Conservation (phyloP, 2,888 invertebrate genomes). For the Tryphoninae sp. region DNA sequence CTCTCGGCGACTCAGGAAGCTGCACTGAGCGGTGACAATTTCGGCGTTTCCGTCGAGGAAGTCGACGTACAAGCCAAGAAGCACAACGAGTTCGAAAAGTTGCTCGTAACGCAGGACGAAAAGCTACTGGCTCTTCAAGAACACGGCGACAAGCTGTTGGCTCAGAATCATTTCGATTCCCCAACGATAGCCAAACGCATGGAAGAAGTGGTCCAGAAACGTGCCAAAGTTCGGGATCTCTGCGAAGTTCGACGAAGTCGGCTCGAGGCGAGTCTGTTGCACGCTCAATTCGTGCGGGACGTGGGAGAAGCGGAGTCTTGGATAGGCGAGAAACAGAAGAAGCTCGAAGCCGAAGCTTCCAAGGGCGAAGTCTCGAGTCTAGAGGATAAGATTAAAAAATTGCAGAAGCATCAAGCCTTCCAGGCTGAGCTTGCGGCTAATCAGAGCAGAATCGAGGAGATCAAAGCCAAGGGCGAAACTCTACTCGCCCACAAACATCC, state of each 20-base stretch:
- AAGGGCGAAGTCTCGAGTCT: constrained; percentile 90
- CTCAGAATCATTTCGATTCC: constrained; percentile 95
- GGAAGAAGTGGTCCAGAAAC: constrained; percentile 88
- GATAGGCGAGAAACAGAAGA: constrained; percentile 95
- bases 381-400: constrained; percentile 97
- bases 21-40: constrained; percentile 87
- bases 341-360: constrained; percentile 90
- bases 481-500: constrained; percentile 88
- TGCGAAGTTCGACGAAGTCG: constrained; percentile 86
- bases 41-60: constrained; percentile 92
- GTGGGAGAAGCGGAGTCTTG: constrained; percentile 94
- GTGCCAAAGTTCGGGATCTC: constrained; percentile 86
- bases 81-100: constrained; percentile 96
- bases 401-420: constrained; percentile 97
- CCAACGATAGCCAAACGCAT: constrained; percentile 89
- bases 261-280: constrained; percentile 90
- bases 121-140: constrained; percentile 91
- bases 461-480: constrained; percentile 88
- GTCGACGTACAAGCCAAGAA: constrained; percentile 95
- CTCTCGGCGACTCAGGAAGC: constrained; percentile 94
- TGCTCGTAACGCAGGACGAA: constrained; percentile 94
- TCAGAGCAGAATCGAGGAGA: constrained; percentile 91
- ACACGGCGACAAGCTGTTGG: constrained; percentile 92
- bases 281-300: constrained; percentile 95
- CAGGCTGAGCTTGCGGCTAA: constrained; percentile 95